Evolutionary conservation across 2,888 invertebrate species (phyloP).

Genomic region (Thyatira batis): DNA sequence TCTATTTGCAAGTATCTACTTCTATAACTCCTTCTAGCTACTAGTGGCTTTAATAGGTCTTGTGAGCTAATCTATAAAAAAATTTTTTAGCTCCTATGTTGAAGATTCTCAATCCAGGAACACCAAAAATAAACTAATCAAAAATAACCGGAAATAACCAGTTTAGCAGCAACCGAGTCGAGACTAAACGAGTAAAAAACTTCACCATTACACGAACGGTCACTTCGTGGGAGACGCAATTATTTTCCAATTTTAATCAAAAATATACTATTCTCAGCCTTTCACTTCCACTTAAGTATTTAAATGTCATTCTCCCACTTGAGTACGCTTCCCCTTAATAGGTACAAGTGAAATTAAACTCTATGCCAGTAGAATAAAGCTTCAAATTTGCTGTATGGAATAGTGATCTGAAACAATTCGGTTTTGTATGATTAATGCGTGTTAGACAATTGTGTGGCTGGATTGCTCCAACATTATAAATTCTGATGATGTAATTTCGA

Average conservation of each 20-base stretch:
- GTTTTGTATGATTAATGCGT: conserved; percentile 78
- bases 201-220: conserved; percentile 59
- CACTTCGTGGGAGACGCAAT: conserved; percentile 80
- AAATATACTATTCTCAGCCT: conserved; percentile 77
- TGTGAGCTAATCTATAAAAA: too few relatives aligned
- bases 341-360: conserved; percentile 31
- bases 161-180: conserved; percentile 55
- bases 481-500: conserved; percentile 24
- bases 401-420: conserved; percentile 70
- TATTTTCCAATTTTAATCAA: conserved; percentile 82
- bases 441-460: conserved; percentile 54
- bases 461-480: conserved; percentile 33
- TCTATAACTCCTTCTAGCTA: too few relatives aligned
- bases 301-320: conserved; percentile 78
- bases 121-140: conserved; percentile 17
- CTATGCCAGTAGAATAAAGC: conserved; percentile 25
- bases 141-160: conserved; percentile 60
- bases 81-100: neutral
- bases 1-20: too few relatives aligned
- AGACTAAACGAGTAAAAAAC: conserved; percentile 64
- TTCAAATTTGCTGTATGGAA: conserved; percentile 25
- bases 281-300: conserved; percentile 81
- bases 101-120: conserved; percentile 4
- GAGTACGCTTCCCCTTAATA: conserved; percentile 55
- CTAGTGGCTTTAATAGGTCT: too few relatives aligned